Conservation (phyloP, 2,113 vertebrate genomes). For the Xenopus tropicalis region DNA sequence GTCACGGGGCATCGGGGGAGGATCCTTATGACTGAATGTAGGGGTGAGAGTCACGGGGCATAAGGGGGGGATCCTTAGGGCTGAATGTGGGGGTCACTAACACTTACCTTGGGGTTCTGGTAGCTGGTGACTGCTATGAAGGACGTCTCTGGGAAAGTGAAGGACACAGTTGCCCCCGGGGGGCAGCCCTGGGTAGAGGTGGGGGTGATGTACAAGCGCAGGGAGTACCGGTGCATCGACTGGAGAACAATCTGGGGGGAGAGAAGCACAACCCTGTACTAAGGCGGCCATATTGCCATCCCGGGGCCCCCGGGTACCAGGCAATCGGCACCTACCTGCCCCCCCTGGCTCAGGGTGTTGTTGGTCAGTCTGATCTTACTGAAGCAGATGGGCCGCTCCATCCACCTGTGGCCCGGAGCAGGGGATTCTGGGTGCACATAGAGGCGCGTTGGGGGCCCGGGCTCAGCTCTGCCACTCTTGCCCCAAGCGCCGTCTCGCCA, state of each 20-base stretch:
- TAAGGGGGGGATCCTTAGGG: too few species aligned
- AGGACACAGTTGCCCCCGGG: slow-evolving; percentile 26
- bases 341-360: slow-evolving; percentile 51
- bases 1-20: too few species aligned
- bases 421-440: slow-evolving; percentile 57
- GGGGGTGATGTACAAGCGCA: slow-evolving; percentile 51
- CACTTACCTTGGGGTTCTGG: slow-evolving; percentile 52
- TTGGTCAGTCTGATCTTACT: slow-evolving; percentile 59
- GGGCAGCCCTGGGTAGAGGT: slow-evolving; percentile 40
- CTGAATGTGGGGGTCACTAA: too few species aligned
- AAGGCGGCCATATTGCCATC: too few species aligned
- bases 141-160: slow-evolving; percentile 52
- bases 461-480: slow-evolving; percentile 46
- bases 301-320: too few species aligned
- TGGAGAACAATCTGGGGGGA: slow-evolving; percentile 53
- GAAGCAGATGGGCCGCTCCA: slow-evolving; percentile 56
- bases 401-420: slow-evolving; percentile 51
- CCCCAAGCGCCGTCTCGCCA: slow-evolving; percentile 54
- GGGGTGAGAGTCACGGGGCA: too few species aligned
- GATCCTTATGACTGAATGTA: too few species aligned
- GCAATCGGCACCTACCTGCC: slow-evolving; percentile 43
- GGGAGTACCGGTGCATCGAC: slow-evolving; percentile 57
- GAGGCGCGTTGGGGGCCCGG: slow-evolving; percentile 50
- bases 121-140: slow-evolving; percentile 57
- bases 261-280: not conserved